Evolutionary conservation across 2,797 vertebrate genomes (phyloP).

Genomic region (Pantherophis alleghaniensis): DNA sequence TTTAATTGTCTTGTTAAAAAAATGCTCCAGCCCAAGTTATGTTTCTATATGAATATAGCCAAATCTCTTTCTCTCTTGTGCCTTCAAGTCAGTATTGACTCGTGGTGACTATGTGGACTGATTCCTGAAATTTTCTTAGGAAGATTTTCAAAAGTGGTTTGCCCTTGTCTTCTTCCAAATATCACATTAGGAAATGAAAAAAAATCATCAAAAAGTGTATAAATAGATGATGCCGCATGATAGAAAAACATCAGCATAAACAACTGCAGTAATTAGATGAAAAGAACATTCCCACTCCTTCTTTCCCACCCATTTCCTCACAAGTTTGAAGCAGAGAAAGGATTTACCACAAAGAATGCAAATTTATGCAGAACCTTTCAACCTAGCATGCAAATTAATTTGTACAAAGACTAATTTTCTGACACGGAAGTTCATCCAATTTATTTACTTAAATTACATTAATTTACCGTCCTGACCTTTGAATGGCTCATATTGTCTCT

Average conservation of each 20-base stretch:
- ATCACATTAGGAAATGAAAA: neutral
- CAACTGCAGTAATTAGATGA: neutral
- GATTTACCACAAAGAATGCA: neutral
- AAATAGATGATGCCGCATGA: neutral
- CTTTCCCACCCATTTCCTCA: neutral
- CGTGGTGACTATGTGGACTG: neutral
- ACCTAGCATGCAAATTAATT: slow-evolving; percentile 39
- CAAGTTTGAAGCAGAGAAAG: slow-evolving; percentile 22
- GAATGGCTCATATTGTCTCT: slow-evolving; percentile 49
- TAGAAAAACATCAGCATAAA: neutral
- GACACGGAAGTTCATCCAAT: slow-evolving; percentile 45
- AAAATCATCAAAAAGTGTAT: neutral
- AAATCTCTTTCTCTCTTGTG: neutral
- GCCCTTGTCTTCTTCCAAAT: neutral
- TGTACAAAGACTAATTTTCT: slow-evolving; percentile 47
- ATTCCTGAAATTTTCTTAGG: neutral
- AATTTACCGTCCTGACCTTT: slow-evolving; percentile 29
- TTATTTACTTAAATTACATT: slow-evolving; percentile 57
- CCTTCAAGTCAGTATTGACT: neutral
- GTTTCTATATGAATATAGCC: neutral
- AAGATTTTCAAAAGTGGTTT: neutral
- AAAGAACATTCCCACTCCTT: slow-evolving; percentile 10
- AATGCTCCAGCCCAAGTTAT: neutral
- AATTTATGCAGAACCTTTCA: slow-evolving; percentile 36
- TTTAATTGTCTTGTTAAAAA: neutral